These are phyloP conservation scores for Lutraria rhynchaena DNA, from an alignment of 1,140 invertebrate genomes.

Conservation along the genomic window DNA sequence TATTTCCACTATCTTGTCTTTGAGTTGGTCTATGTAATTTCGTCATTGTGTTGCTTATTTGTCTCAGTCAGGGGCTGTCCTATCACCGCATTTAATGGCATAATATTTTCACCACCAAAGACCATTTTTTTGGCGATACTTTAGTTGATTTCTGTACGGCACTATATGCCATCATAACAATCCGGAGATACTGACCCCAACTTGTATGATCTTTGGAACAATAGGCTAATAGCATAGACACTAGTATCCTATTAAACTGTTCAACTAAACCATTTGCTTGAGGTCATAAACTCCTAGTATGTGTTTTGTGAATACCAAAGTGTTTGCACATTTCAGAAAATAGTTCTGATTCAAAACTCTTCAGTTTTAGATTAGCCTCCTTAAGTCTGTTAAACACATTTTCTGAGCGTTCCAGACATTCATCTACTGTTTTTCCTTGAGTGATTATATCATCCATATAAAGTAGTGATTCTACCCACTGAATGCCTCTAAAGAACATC, in stretches of 20 bases:
- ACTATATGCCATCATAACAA: neutral
- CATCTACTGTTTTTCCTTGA: constrained; percentile 11
- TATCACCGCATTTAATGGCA: neutral
- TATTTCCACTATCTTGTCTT: too few relatives aligned
- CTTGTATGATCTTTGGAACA: neutral
- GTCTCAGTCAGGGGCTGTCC: too few relatives aligned
- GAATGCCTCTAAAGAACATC: constrained; percentile 37
- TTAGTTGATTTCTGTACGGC: neutral
- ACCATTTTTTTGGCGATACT: neutral
- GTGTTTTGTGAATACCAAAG: constrained; percentile 15
- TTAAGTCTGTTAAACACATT: constrained; percentile 31
- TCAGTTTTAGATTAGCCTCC: constrained; percentile 42
- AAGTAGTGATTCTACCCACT: constrained; percentile 13
- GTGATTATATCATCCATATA: constrained; percentile 52
- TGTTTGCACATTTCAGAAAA: neutral
- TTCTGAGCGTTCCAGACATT: constrained; percentile 8
- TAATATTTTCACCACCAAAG: neutral
- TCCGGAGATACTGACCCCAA: neutral
- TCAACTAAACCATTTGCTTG: constrained; percentile 8
- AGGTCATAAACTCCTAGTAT: neutral
- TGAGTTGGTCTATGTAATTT: too few relatives aligned
- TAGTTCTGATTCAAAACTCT: neutral
- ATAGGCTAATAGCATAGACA: neutral
- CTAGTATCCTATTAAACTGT: neutral
- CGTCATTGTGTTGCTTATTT: too few relatives aligned